Conservation (phyloP, 37 sponge, comb jelly and placozoan genomes). For the Crambe crambe region DNA sequence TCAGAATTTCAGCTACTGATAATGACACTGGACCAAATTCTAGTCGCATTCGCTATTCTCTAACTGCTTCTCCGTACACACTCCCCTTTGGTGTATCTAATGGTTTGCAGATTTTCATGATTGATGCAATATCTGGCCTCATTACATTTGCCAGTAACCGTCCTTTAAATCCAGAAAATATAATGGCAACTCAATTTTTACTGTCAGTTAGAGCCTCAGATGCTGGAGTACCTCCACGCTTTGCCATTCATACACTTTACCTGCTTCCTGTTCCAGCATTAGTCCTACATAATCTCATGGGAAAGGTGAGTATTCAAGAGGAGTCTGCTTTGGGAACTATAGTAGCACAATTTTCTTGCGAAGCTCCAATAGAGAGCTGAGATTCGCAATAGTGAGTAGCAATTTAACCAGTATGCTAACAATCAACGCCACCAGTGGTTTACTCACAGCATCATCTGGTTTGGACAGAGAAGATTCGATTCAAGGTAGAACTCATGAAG, state of each 20-base stretch:
- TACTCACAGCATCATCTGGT: not conserved
- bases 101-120: slow-evolving; percentile 25
- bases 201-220: slow-evolving; percentile 43
- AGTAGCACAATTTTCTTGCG: slow-evolving; percentile 19
- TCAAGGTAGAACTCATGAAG: not conserved
- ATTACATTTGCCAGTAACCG: not conserved
- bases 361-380: slow-evolving; percentile 18
- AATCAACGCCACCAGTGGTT: slow-evolving; percentile 8
- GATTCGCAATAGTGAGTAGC: slow-evolving; percentile 12
- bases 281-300: not conserved
- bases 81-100: slow-evolving; percentile 14
- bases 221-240: slow-evolving; percentile 1
- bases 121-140: slow-evolving; percentile 13
- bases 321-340: slow-evolving; percentile 8
- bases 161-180: not conserved
- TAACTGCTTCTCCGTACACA: not conserved
- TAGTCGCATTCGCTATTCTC: slow-evolving; percentile 18
- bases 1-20: slow-evolving; percentile 40
- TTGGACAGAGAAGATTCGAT: slow-evolving; percentile 39
- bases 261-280: slow-evolving; percentile 20
- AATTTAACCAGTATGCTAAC: not conserved
- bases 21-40: slow-evolving; percentile 23
- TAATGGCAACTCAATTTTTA: slow-evolving; percentile 7
- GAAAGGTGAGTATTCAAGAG: slow-evolving; percentile 21
- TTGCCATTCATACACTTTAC: not conserved